These are phyloP conservation scores for Caretta caretta DNA, from an alignment of 2,113 vertebrate species.

Conservation along the genomic window DNA sequence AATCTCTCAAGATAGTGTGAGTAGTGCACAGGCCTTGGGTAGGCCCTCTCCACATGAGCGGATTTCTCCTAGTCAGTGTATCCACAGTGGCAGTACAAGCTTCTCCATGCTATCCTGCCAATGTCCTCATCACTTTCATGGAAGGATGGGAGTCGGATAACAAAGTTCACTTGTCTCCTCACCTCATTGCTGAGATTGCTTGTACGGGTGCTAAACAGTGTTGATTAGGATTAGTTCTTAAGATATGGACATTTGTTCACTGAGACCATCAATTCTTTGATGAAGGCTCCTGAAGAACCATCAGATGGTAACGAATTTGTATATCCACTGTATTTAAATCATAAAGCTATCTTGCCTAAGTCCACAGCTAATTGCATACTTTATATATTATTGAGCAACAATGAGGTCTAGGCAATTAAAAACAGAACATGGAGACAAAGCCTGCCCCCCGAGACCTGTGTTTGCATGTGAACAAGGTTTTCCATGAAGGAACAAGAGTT, in stretches of 20 bases:
- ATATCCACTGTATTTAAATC: accelerated
- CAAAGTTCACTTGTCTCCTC: neutral
- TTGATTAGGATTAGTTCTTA: neutral
- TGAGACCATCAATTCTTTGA: neutral
- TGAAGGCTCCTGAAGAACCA: neutral
- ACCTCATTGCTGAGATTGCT: neutral
- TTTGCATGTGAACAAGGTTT: neutral
- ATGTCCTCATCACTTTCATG: accelerated
- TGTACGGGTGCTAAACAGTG: neutral
- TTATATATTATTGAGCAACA: accelerated
- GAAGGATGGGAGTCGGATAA: neutral
- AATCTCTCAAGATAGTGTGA: neutral
- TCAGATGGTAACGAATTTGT: neutral
- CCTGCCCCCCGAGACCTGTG: accelerated
- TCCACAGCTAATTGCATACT: accelerated
- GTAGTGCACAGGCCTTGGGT: accelerated
- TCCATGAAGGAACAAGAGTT: neutral
- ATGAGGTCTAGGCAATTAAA: accelerated
- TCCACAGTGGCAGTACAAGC: neutral
- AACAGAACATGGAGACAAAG: accelerated
- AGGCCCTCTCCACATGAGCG: accelerated
- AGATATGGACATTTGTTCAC: neutral
- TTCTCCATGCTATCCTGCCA: accelerated
- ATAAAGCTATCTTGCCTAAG: neutral
- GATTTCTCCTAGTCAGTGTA: neutral